Percentiles rank a stretch among this genome's conserved stretches.
Evolutionary conservation across 2,797 vertebrate genomes (phyloP).

Genomic region (Channallabes apus): DNA sequence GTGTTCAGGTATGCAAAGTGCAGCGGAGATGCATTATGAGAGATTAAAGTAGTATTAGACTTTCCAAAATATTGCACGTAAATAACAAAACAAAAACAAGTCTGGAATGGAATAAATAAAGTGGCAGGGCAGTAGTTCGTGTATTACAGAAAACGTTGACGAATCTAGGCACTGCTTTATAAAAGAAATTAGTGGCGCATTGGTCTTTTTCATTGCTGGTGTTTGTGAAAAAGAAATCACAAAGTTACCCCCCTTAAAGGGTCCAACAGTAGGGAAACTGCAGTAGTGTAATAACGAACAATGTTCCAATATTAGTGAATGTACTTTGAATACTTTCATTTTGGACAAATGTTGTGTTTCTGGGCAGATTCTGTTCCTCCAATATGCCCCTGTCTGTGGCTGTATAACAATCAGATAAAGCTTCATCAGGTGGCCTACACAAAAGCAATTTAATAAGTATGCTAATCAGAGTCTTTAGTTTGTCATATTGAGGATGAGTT

Average conservation of each 20-base stretch:
- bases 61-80: too few relatives aligned
- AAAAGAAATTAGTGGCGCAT: too few relatives aligned
- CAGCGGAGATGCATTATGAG: neutral
- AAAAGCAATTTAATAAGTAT: conserved; percentile 57
- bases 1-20: neutral
- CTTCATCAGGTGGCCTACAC: conserved; percentile 45
- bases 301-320: neutral
- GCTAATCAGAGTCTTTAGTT: conserved; percentile 55
- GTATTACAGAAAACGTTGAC: neutral
- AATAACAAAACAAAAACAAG: too few relatives aligned
- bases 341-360: neutral
- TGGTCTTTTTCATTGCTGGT: too few relatives aligned
- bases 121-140: neutral
- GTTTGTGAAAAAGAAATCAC: neutral
- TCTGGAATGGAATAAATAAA: neutral
- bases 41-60: neutral
- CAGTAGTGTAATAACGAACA: neutral
- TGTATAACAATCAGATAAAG: conserved; percentile 25
- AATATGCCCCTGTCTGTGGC: neutral
- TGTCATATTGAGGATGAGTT: conserved; percentile 47
- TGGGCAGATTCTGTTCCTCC: neutral
- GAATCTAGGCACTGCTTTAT: too few relatives aligned
- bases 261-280: neutral
- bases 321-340: neutral
- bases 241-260: neutral